These are phyloP conservation scores for Odontamblyopus lacepedii DNA, from an alignment of 2,797 vertebrate genomes.

Conservation along the genomic window DNA sequence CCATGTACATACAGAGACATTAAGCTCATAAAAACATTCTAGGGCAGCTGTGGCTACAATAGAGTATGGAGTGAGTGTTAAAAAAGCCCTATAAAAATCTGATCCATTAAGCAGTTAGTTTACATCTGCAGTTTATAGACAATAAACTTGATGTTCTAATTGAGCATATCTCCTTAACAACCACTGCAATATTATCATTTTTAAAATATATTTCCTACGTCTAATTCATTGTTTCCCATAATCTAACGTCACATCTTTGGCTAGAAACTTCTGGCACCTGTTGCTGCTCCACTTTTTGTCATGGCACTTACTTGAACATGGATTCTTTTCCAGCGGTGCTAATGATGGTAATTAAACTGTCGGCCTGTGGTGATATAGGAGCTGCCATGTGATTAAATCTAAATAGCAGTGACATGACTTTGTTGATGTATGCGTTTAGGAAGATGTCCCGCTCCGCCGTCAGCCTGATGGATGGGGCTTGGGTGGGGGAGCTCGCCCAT, in stretches of 20 bases:
- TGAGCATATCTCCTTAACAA: no score
- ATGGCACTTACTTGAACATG: constrained; percentile 1
- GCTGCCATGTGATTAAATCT: constrained; percentile 47
- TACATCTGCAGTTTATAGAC: no score
- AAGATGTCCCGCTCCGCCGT: constrained; percentile 33
- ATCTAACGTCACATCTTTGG: neutral
- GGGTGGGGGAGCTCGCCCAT: constrained; percentile 25
- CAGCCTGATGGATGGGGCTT: constrained; percentile 49
- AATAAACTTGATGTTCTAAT: no score
- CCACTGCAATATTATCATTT: no score
- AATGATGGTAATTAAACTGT: constrained; percentile 58
- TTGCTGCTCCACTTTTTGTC: constrained; percentile 9
- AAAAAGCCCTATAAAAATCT: no score
- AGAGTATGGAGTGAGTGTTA: no score
- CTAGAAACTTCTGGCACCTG: neutral
- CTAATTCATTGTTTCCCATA: neutral
- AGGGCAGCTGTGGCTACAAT: no score
- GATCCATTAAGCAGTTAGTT: no score
- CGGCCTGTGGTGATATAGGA: constrained; percentile 37
- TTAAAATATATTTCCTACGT: neutral
- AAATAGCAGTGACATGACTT: constrained; percentile 36
- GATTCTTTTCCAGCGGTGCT: constrained; percentile 29
- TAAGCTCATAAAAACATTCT: no score
- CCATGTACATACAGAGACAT: no score
- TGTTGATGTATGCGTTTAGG: constrained; percentile 37